phyloP scores from a whole-genome alignment of 92 coral and sea anemone species.

The Actinostola sp. region DNA sequence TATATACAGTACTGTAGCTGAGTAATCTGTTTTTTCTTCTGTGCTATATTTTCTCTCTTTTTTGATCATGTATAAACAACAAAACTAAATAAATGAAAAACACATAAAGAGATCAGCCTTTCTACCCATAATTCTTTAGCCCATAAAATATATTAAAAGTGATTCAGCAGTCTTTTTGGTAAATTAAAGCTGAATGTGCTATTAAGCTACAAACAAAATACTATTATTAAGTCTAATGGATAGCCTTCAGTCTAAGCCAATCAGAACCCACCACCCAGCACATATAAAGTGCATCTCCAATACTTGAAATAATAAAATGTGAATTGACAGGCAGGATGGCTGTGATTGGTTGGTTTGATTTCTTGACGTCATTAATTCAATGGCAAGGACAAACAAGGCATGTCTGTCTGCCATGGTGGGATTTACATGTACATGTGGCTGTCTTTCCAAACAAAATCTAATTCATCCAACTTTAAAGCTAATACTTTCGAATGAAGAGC shows the following conservation, averaged over 20 bases:
- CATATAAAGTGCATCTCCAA: slow-evolving; percentile 10
- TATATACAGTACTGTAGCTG: no score
- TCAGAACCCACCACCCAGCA: not conserved
- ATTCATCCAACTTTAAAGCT: not conserved
- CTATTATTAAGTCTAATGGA: no score
- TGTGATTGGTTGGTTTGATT: slow-evolving; percentile 23
- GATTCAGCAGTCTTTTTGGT: no score
- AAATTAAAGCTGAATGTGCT: no score
- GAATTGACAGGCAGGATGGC: slow-evolving; percentile 7
- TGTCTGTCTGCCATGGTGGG: slow-evolving; percentile 2
- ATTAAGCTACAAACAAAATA: no score
- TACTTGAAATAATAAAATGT: not conserved
- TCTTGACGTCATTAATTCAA: slow-evolving; percentile 28
- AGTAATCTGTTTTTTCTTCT: no score
- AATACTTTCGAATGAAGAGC: not conserved
- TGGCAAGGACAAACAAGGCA: slow-evolving; percentile 29
- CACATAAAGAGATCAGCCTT: no score
- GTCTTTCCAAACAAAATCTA: not conserved
- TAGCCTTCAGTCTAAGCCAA: slow-evolving; percentile 9
- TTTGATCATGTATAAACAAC: no score
- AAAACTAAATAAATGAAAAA: no score
- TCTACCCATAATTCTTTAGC: no score
- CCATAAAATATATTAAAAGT: no score
- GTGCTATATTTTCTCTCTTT: no score
- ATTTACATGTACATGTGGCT: slow-evolving; percentile 21